These are phyloP conservation scores for Stratiolaelaps scimitus DNA, from an alignment of 1,140 invertebrate genomes.

Conservation along the genomic window DNA sequence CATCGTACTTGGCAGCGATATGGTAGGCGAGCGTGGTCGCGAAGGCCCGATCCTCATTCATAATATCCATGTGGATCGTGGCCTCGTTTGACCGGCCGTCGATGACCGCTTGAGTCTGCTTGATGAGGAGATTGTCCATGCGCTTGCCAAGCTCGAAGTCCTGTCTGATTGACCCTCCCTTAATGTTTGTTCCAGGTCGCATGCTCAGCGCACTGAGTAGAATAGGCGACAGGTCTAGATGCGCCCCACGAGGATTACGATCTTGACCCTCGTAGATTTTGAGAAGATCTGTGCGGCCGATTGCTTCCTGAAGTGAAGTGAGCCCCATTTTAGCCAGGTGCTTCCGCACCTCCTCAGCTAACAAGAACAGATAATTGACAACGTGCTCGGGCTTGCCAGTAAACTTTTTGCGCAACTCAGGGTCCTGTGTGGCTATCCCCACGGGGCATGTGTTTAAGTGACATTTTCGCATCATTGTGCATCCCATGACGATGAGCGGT, in stretches of 20 bases:
- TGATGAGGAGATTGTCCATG: constrained; percentile 70
- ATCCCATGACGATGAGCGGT: constrained; percentile 88
- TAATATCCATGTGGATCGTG: constrained; percentile 64
- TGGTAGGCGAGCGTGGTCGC: constrained; percentile 84
- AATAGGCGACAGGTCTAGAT: constrained; percentile 69
- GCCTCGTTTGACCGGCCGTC: constrained; percentile 49
- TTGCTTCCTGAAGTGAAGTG: constrained; percentile 73
- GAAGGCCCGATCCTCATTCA: constrained; percentile 83
- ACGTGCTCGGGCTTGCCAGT: constrained; percentile 94
- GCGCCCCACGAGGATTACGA: constrained; percentile 65
- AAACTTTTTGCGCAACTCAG: constrained; percentile 85
- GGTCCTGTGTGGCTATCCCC: constrained; percentile 93
- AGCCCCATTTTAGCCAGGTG: constrained; percentile 85
- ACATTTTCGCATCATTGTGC: constrained; percentile 99
- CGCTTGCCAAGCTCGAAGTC: constrained; percentile 84
- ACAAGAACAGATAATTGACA: constrained; percentile 91
- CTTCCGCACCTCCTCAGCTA: constrained; percentile 83
- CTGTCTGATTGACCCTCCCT: constrained; percentile 69
- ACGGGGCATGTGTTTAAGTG: constrained; percentile 98
- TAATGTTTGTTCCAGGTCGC: constrained; percentile 73
- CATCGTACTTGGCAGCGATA: constrained; percentile 77
- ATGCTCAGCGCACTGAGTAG: constrained; percentile 77
- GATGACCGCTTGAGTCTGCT: constrained; percentile 57
- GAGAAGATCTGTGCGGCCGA: constrained; percentile 83
- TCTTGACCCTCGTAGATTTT: constrained; percentile 39